Evolutionary conservation across 2,888 invertebrate genomes (phyloP).

Genomic region (Diadegma fenestrale): DNA sequence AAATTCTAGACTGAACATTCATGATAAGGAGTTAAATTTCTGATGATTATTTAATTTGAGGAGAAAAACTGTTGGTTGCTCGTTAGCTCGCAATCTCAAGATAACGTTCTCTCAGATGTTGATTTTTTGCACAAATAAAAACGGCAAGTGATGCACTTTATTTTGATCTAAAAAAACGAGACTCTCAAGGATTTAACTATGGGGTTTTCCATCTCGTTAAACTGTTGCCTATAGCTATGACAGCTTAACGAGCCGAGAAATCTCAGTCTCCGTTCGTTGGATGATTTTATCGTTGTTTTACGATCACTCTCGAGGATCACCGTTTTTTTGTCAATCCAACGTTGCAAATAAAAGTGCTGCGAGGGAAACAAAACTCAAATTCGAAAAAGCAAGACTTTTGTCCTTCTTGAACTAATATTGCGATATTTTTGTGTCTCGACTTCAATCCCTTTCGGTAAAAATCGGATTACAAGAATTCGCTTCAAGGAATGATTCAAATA

Average conservation of each 20-base stretch:
- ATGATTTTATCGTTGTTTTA: constrained; percentile 34
- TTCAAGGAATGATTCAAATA: neutral
- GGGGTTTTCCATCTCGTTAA: constrained; percentile 1
- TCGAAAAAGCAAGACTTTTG: neutral
- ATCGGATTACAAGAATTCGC: neutral
- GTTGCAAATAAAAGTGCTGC: neutral
- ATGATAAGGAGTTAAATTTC: neutral
- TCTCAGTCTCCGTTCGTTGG: constrained; percentile 11
- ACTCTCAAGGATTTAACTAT: neutral
- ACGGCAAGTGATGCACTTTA: neutral
- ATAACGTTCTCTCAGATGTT: neutral
- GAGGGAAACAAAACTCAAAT: neutral
- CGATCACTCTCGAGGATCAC: constrained; percentile 21
- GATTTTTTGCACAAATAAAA: neutral
- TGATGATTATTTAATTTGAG: neutral
- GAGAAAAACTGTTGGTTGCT: neutral
- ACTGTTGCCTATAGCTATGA: constrained; percentile 5
- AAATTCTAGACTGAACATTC: neutral
- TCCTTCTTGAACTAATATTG: neutral
- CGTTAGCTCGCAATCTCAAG: neutral
- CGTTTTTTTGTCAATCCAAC: neutral
- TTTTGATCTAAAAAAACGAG: neutral
- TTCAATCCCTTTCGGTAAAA: neutral
- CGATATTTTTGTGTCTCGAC: neutral
- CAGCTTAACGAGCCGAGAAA: constrained; percentile 24